Conservation (phyloP, 2,113 vertebrate genomes). For the Lipotes vexillifer region DNA sequence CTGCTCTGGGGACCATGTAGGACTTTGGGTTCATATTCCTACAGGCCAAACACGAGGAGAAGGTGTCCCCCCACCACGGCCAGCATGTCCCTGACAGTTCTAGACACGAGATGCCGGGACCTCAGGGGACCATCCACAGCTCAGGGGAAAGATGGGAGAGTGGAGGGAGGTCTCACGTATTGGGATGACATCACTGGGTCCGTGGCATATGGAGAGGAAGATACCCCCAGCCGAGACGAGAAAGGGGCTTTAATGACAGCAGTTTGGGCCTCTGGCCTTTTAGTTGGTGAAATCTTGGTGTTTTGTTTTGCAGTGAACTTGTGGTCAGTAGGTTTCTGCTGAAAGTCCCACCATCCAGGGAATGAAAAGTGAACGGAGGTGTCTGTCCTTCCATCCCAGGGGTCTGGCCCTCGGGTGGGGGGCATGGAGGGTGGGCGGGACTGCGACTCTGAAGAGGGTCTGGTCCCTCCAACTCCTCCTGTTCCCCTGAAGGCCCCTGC, state of each 20-base stretch:
- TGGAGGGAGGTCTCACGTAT: rapidly evolving
- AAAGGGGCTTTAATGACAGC: not conserved
- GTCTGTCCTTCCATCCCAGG: not conserved
- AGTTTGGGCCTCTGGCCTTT: not conserved
- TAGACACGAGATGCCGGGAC: too few species aligned
- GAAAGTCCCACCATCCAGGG: too few species aligned
- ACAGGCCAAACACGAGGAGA: not conserved
- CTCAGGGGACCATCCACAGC: rapidly evolving
- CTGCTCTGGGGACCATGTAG: rapidly evolving
- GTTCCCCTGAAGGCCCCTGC: rapidly evolving
- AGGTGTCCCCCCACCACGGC: rapidly evolving
- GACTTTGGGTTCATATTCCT: rapidly evolving
- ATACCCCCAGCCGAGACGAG: rapidly evolving
- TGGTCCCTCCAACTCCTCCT: not conserved
- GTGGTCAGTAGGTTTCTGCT: not conserved
- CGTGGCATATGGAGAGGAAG: rapidly evolving
- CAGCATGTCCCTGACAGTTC: not conserved
- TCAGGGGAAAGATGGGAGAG: not conserved
- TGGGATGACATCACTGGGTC: rapidly evolving
- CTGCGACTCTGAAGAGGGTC: rapidly evolving
- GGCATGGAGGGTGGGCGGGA: rapidly evolving
- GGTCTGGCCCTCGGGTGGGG: rapidly evolving
- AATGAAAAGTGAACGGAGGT: rapidly evolving
- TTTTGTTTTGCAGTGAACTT: not conserved
- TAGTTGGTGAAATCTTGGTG: not conserved